phyloP scores from a whole-genome alignment of 2,113 vertebrate species.

The Actinemys pallida region DNA sequence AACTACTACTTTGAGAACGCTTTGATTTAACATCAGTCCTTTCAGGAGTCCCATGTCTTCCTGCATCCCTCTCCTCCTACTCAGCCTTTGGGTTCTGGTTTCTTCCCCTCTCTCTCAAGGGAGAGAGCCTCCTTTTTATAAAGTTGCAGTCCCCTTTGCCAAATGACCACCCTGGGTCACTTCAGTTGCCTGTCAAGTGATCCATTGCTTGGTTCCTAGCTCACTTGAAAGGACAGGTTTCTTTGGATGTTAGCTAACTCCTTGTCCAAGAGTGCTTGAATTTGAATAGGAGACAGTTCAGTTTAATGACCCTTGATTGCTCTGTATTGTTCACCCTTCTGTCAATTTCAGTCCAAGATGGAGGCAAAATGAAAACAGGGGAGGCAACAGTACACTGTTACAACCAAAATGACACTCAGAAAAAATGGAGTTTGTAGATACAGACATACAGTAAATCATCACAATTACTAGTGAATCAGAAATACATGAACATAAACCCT shows the following conservation, averaged over 20 bases:
- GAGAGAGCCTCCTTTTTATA: neutral
- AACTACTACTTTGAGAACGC: neutral
- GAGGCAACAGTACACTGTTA: neutral
- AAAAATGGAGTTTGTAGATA: neutral
- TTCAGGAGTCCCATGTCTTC: neutral
- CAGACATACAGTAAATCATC: neutral
- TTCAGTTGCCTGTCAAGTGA: neutral
- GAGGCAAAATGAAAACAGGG: neutral
- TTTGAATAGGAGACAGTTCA: neutral
- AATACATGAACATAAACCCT: neutral
- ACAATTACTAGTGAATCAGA: neutral
- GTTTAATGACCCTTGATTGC: neutral
- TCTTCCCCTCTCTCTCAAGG: neutral
- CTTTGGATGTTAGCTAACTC: neutral
- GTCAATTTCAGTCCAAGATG: neutral
- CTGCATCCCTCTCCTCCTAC: neutral
- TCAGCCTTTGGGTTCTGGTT: neutral
- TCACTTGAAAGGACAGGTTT: fast-evolving
- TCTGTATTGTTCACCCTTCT: neutral
- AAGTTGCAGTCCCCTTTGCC: neutral
- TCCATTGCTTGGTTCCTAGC: too few relatives aligned
- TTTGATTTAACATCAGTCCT: neutral
- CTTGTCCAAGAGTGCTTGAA: neutral
- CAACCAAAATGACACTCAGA: neutral
- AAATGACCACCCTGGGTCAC: neutral